Conservation (phyloP, 2,113 vertebrate genomes). For the Tyrannus savana region DNA sequence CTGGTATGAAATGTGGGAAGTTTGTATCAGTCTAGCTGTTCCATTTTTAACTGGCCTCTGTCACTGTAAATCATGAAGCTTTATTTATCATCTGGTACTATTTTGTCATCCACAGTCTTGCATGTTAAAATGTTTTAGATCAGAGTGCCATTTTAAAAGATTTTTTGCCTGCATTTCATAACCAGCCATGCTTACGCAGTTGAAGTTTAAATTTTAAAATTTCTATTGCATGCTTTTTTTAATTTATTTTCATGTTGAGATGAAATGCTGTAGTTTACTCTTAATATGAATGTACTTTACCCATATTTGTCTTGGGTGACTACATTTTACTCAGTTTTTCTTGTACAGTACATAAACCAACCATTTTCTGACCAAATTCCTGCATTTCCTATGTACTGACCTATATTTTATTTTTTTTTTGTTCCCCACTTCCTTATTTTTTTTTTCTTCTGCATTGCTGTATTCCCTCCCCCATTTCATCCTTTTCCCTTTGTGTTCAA, state of each 20-base stretch:
- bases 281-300: constrained; percentile 91
- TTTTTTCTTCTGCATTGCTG: constrained; percentile 90
- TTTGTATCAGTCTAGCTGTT: constrained; percentile 73
- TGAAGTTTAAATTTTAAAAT: constrained; percentile 76
- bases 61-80: constrained; percentile 72
- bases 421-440: constrained; percentile 89
- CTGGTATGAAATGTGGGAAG: constrained; percentile 86
- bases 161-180: constrained; percentile 84
- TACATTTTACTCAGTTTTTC: constrained; percentile 92
- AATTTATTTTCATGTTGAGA: constrained; percentile 73
- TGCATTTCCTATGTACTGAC: constrained; percentile 99
- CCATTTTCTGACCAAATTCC: constrained; percentile 99
- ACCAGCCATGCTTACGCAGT: constrained; percentile 80
- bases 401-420: constrained; percentile 99
- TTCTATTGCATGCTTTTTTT: constrained; percentile 85
- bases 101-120: constrained; percentile 79
- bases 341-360: constrained; percentile 96
- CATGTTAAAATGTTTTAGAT: constrained; percentile 77
- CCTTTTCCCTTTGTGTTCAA: constrained; percentile 79
- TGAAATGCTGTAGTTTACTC: constrained; percentile 83
- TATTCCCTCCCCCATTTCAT: constrained; percentile 83
- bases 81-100: constrained; percentile 71
- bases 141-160: constrained; percentile 78
- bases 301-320: constrained; percentile 93
- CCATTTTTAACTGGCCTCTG: constrained; percentile 79